These are phyloP conservation scores for Potamarius usumacintae DNA, from an alignment of 2,113 vertebrate species.

Conservation along the genomic window DNA sequence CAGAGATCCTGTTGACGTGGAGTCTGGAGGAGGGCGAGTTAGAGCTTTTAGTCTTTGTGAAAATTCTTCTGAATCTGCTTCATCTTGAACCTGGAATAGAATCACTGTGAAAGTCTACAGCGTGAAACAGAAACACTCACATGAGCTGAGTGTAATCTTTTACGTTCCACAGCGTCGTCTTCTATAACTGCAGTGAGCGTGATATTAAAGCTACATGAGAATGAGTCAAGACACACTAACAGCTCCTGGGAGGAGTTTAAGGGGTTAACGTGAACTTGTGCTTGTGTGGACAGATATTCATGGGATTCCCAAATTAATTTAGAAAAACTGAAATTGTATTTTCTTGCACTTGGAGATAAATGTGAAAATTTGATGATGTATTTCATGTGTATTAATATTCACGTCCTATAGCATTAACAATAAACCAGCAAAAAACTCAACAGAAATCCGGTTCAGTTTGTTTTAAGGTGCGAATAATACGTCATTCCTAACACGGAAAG, in stretches of 20 bases:
- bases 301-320: background rate
- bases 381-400: constrained; percentile 10
- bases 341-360: background rate
- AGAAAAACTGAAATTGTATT: background rate
- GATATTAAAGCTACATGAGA: background rate
- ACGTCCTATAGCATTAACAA: background rate
- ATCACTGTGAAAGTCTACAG: constrained; percentile 10
- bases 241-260: background rate
- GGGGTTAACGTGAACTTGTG: background rate
- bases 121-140: background rate
- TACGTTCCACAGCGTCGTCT: background rate
- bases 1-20: background rate
- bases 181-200: background rate
- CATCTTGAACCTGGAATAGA: background rate
- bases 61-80: background rate
- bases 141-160: background rate
- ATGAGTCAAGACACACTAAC: background rate
- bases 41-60: background rate
- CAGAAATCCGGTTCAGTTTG: background rate
- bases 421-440: background rate
- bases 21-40: background rate
- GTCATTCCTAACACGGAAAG: background rate
- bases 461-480: background rate
- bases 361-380: background rate
- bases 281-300: background rate